These are phyloP conservation scores for Koerneria pararmatus DNA, from an alignment of 2,888 invertebrate genomes.

Conservation along the genomic window DNA sequence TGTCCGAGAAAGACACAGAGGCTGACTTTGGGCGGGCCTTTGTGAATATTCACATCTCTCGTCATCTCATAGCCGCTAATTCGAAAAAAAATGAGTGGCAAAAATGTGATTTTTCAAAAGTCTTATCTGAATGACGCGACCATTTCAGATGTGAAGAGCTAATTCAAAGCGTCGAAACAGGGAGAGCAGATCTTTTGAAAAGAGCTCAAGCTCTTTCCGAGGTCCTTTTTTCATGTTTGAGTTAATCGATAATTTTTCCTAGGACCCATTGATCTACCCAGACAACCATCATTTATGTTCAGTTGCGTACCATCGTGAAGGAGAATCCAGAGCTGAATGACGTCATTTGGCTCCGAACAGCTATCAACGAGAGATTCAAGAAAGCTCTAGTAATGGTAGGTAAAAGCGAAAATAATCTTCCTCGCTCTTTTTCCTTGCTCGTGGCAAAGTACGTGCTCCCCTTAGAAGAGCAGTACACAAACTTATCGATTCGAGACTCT, in stretches of 20 bases:
- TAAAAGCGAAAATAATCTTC: conserved; percentile 1
- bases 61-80: too few species aligned
- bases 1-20: too few species aligned
- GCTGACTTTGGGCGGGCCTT: neutral
- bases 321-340: conserved; percentile 34
- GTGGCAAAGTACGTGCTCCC: neutral
- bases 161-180: conserved; percentile 37
- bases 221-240: too few species aligned
- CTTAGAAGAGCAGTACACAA: neutral
- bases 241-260: too few species aligned
- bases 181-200: conserved; percentile 41
- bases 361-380: conserved; percentile 35
- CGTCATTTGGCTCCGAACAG: conserved; percentile 37
- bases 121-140: too few species aligned
- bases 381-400: conserved; percentile 32
- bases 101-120: too few species aligned
- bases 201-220: conserved; percentile 31
- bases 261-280: too few species aligned
- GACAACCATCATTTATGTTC: conserved; percentile 26
- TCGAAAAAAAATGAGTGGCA: too few species aligned
- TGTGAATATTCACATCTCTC: too few species aligned
- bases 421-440: neutral
- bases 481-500: neutral
- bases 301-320: conserved; percentile 33
- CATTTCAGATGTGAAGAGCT: conserved; percentile 36